These are phyloP conservation scores for Lutraria rhynchaena DNA, from an alignment of 1,140 invertebrate genomes.

Conservation along the genomic window DNA sequence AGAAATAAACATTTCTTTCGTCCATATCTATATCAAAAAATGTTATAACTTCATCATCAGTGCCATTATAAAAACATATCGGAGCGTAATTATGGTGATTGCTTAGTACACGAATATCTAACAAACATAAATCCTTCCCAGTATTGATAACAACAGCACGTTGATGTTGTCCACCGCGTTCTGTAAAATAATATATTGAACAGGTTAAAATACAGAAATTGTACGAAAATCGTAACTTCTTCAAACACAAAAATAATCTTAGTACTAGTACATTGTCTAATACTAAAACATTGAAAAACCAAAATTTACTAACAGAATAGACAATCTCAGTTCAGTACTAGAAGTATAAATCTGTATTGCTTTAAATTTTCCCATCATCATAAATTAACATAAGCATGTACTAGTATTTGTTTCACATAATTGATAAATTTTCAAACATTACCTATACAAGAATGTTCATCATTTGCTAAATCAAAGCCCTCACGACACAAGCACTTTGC, in stretches of 20 bases:
- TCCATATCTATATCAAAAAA: slow-evolving; percentile 47
- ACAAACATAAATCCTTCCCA: slow-evolving; percentile 23
- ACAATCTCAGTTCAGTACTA: not conserved
- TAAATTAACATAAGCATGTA: not conserved
- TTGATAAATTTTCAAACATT: not conserved
- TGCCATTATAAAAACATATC: slow-evolving; percentile 29
- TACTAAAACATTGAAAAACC: too few species aligned
- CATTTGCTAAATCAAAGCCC: slow-evolving; percentile 22
- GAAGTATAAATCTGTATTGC: not conserved
- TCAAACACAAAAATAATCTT: too few species aligned
- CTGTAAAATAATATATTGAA: too few species aligned
- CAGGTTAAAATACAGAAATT: too few species aligned
- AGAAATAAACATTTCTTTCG: slow-evolving; percentile 36
- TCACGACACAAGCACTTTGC: slow-evolving; percentile 41
- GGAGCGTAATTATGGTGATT: slow-evolving; percentile 20
- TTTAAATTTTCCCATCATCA: not conserved
- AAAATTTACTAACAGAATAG: too few species aligned
- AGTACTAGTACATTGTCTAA: too few species aligned
- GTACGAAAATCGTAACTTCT: too few species aligned
- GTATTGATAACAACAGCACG: slow-evolving; percentile 41
- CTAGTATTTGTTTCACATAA: not conserved
- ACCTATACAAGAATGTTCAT: slow-evolving; percentile 43
- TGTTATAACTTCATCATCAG: slow-evolving; percentile 23
- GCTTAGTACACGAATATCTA: slow-evolving; percentile 44
- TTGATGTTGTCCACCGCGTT: slow-evolving; percentile 17